Conservation (phyloP, 1,140 invertebrate genomes). For the Babylonia areolata region DNA sequence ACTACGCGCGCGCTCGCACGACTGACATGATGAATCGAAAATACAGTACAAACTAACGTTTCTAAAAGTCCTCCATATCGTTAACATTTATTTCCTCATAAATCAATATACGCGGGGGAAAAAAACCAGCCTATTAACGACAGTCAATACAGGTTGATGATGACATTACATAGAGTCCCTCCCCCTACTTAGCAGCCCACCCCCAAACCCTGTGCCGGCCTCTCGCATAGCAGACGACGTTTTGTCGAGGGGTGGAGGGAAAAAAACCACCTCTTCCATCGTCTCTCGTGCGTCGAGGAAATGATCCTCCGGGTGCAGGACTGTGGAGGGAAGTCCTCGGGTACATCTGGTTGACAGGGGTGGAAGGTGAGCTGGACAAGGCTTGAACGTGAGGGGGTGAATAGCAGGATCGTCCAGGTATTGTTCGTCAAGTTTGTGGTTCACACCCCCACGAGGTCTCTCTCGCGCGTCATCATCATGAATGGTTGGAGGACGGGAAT, state of each 20-base stretch:
- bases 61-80: too few relatives aligned
- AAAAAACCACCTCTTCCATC: not conserved
- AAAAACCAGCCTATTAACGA: too few relatives aligned
- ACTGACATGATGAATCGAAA: too few relatives aligned
- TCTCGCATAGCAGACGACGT: conserved; percentile 24
- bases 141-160: too few relatives aligned
- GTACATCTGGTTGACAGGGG: not conserved
- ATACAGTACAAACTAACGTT: too few relatives aligned
- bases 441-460: conserved; percentile 33
- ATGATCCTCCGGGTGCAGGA: not conserved
- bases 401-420: not conserved
- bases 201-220: not conserved
- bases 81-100: too few relatives aligned
- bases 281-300: not conserved
- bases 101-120: too few relatives aligned
- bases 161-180: conserved; percentile 12
- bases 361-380: not conserved
- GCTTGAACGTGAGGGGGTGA: conserved; percentile 27
- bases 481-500: conserved; percentile 36
- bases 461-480: conserved; percentile 39
- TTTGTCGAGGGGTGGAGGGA: conserved; percentile 26
- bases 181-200: not conserved
- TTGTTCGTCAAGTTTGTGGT: conserved; percentile 36
- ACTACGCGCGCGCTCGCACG: too few relatives aligned
- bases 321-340: too few relatives aligned